Evolutionary conservation across 2,113 vertebrate species (phyloP).

Genomic region (Cardinalis cardinalis): DNA sequence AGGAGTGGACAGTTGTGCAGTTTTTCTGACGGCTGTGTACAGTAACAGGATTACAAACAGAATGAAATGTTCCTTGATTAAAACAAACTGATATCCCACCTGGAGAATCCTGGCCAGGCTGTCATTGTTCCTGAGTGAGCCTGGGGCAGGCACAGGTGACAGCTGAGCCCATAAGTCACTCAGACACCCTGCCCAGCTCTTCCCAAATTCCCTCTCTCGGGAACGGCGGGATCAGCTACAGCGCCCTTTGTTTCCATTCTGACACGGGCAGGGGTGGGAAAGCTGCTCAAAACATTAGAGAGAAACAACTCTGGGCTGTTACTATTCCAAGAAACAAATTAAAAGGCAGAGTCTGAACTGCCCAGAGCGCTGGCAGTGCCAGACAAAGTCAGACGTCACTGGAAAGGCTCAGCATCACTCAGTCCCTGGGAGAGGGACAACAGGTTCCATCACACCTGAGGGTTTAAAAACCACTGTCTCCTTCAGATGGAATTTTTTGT

Average conservation of each 20-base stretch:
- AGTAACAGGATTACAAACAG: neutral
- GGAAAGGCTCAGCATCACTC: neutral
- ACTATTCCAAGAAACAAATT: conserved; percentile 44
- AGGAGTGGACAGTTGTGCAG: neutral
- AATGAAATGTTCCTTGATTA: neutral
- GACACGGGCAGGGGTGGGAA: conserved; percentile 27
- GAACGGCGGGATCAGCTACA: neutral
- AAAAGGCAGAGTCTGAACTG: neutral
- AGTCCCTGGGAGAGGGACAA: neutral
- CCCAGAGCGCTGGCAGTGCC: neutral
- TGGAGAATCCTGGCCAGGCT: conserved; percentile 37
- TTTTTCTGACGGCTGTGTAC: neutral
- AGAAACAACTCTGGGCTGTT: conserved; percentile 48
- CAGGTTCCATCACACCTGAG: neutral
- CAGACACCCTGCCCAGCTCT: neutral
- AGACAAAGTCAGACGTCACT: conserved; percentile 9
- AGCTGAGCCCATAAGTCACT: neutral
- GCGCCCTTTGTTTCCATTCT: conserved; percentile 50
- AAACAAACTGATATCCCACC: conserved; percentile 38
- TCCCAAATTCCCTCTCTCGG: neutral
- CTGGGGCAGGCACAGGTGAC: neutral
- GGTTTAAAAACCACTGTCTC: neutral
- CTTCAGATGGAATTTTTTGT: neutral
- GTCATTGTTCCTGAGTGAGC: conserved; percentile 7
- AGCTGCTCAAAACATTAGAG: conserved; percentile 45